Conservation (phyloP, 2,888 invertebrate species). For the Minunthozetes semirufus region DNA sequence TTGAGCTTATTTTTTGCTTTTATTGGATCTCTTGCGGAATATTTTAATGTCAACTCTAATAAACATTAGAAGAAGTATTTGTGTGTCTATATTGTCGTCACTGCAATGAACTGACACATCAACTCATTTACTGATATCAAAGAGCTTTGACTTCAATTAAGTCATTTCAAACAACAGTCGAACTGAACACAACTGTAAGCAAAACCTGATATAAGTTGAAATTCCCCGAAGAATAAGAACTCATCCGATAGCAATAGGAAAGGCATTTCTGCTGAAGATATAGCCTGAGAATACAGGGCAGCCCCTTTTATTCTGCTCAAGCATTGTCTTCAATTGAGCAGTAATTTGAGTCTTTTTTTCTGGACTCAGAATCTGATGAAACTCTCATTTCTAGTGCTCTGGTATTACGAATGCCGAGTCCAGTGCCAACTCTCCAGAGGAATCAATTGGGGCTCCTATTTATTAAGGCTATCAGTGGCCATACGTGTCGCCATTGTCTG, state of each 20-base stretch:
- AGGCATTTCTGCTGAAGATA: no score
- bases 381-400: neutral
- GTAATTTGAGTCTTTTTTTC: neutral
- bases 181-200: conserved; percentile 1
- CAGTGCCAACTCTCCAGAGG: neutral
- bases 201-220: conserved; percentile 20
- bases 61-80: neutral
- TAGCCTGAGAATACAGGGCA: no score
- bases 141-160: neutral
- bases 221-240: neutral
- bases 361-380: neutral
- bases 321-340: neutral
- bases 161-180: neutral
- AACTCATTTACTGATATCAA: neutral
- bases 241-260: neutral
- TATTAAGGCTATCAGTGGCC: conserved; percentile 24
- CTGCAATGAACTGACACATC: neutral
- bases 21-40: neutral
- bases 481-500: conserved; percentile 25
- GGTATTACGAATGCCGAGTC: neutral
- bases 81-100: neutral
- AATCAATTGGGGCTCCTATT: conserved; percentile 28
- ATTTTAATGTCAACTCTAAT: conserved; percentile 8
- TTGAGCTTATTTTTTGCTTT: neutral
- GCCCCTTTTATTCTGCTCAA: neutral